Base-by-base conservation (phyloP, 2,113 vertebrate genomes). In the Indicator maculatus region DNA sequence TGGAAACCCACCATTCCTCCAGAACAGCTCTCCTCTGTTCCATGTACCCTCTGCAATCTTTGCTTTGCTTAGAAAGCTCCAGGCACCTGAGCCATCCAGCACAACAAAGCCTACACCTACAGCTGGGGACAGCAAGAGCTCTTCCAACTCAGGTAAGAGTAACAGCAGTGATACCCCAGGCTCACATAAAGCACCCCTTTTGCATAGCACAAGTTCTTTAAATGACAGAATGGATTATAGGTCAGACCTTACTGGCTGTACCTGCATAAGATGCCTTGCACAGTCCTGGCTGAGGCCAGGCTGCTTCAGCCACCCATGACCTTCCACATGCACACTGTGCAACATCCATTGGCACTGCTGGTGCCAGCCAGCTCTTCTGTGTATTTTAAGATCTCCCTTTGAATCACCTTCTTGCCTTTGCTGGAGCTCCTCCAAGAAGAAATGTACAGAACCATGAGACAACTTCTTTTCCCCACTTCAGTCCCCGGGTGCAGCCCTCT, bases 321-420 rank as follows among this genome's bases (percentile, higher is more conserved):
- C 33, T n/a, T 63, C 10, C 26, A 8, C 16, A 50, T 0, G 2
- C 6, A 1, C 1, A 0, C 45, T 16, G 2, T 0, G 3, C 18
- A 50, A 39, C 30, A 47, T 16, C 41, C 1, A 0, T 6, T 20
- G 12, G 23, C n/a, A 27, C 30, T 63, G 38, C 66, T 72, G 33
- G 64, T 5, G 7, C 13, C 52, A 86, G 72, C 12, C 60, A 47
- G 31, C 16, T 75, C 53, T 52, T 64, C 41, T 4, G 1, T 0
- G 4, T 39, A 16, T 77, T 84, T 77, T 41, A 79, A 73, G 18
- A 59, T 39, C 20, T 64, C 23, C 44, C 16, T 79, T 63, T 90
- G 73, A 93, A 78, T 16, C 28, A 11, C 13, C 23, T 44, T 45
- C 14, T 47, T 76, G 39, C 36, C 86, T 83, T 36, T 90, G 69